Base-by-base conservation (phyloP, 2,113 vertebrate species). In the Leptodactylus fuscus region DNA sequence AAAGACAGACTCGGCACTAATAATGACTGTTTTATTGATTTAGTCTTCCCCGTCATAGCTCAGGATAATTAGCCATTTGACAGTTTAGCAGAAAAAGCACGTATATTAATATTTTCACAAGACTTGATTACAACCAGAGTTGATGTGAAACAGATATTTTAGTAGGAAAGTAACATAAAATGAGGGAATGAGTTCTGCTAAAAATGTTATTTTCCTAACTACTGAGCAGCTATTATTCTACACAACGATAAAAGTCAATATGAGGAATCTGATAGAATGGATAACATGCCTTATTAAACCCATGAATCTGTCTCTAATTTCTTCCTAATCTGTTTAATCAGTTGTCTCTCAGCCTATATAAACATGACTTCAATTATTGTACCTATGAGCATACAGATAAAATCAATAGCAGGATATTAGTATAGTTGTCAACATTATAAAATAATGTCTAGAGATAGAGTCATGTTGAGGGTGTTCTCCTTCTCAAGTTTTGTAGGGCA, bases 81-180 rank as follows among this genome's bases (percentile, higher is more conserved):
- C 90, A 84, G 69, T 87, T 91, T 89, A 80, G 73, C 60, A 76
- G 67, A 46, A 82, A 88, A 74, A 87, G 84, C 48, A 85, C 4
- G 77, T 36, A 85, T 79, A 87, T 88, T 89, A 89, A 87, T 90
- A 90, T 89, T 92, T 88, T 87, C 82, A 87, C 83, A 90, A 91
- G 87, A 48, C 82, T 76, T 84, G 71, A 84, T 65, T 76, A 62
- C 82, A 76, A 76, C 53, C 75, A 84, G 27, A 24, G 71, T 48
- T 76, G 71, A 76, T 76, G 34, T 76, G 53, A 65, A 76, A 84
- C 38, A 76, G 71, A 76, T 76, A 34, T 76, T 84, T 24, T 29
- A 75, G 34, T 15, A 48, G 9, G 20, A 76, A 29, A 48, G 65
- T 58, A 27, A 58, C 32, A 84, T 41, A 48, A 75, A 84, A 62